These are phyloP conservation scores for Mareca penelope DNA, from an alignment of 2,797 vertebrate genomes.

Conservation along the genomic window DNA sequence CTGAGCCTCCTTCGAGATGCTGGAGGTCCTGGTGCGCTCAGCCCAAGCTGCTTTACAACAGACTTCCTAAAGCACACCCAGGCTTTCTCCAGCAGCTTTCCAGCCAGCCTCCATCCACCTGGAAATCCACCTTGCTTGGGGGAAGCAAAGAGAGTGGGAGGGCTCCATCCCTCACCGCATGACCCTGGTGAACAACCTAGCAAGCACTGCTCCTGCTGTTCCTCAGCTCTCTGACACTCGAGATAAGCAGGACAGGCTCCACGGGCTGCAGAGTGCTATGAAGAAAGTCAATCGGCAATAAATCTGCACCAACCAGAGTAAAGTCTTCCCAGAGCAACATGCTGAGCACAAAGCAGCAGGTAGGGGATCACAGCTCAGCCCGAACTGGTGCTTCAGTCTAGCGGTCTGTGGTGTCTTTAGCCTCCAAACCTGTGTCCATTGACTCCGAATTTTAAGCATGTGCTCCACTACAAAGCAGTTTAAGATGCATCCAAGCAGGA, in stretches of 20 bases:
- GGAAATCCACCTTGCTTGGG: accelerated
- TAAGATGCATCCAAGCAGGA: not conserved
- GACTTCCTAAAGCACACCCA: not conserved
- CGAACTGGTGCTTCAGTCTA: too few relatives aligned
- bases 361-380: too few relatives aligned
- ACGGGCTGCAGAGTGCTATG: too few relatives aligned
- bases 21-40: not conserved
- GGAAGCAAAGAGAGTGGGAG: not conserved
- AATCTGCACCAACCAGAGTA: not conserved
- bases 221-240: too few relatives aligned
- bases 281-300: too few relatives aligned
- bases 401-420: not conserved
- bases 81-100: not conserved
- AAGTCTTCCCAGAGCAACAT: not conserved
- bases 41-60: constrained; percentile 20
- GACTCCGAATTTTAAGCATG: too few relatives aligned
- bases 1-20: not conserved
- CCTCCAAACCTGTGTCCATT: not conserved
- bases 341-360: not conserved
- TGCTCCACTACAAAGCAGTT: not conserved
- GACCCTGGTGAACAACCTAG: not conserved
- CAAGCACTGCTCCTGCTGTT: too few relatives aligned
- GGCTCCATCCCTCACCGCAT: not conserved
- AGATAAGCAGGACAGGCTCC: too few relatives aligned
- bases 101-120: not conserved